Evolutionary conservation across 2,888 invertebrate species (phyloP), one percentile per base, ranked within the genome.

Genomic region (Polyommatus iphigenia): DNA sequence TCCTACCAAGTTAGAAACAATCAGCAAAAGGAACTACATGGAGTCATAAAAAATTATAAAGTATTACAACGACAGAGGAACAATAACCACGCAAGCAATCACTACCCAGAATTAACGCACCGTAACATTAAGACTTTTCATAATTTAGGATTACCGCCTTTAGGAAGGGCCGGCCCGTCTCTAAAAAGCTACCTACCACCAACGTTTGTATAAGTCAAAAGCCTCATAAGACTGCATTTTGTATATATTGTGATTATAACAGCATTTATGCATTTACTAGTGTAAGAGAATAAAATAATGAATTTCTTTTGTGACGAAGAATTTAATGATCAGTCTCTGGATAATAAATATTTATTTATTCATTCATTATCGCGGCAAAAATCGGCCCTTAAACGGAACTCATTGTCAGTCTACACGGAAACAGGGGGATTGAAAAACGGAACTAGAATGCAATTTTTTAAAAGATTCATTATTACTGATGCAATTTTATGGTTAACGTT

Each of bases 81-180:
- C 57, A 79, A 80, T n/a, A 85, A 86, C 57, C 84, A 86, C 80
- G 83, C 85, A 76, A 83, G 85, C 71, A 87, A 86, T 81, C 84
- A 86, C 77, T 80, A 82, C 79, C 86, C 87, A 81, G 88, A 89
- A 76, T 20, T 72, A 72, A 86, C 85, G 71, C 88, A 89, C 76
- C 86, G 87, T 54, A 86, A 89, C n/a, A 81, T 87, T 18, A 90
- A 88, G 85, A 83, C 83, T 71, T 79, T 84, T 71, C 86, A 87
- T 78, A 81, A 85, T 7, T 84, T 87, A 15, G 88, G 86, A 80
- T 84, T 92, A 77, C 94, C 93, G 5, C 93, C 92, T 0, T 83
- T 94, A 80, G 94, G 94, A 4, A 85, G 94, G 78, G 93, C 93
- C 7, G 94, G 94, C 4, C 94, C 94, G 18, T 88, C 93, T 0